Conservation (phyloP, 2,113 vertebrate species). For the Empidonax traillii region DNA sequence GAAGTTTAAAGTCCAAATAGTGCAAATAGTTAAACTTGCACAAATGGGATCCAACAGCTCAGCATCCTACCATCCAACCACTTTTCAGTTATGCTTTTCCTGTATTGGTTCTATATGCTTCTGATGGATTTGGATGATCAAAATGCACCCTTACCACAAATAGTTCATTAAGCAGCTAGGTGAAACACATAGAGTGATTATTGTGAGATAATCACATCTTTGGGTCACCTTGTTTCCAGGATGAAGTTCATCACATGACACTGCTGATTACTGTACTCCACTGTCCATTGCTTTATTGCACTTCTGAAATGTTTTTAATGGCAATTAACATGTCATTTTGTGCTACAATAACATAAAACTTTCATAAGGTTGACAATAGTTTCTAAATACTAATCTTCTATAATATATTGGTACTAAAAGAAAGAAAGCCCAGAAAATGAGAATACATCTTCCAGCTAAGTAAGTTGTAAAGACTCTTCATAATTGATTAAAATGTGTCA, state of each 20-base stretch:
- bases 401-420: not conserved
- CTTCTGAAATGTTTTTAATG: slow-evolving; percentile 5
- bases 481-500: not conserved
- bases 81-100: not conserved
- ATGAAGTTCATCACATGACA: not conserved
- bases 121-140: not conserved
- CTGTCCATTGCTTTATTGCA: slow-evolving; percentile 14
- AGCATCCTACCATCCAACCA: not conserved
- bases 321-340: not conserved
- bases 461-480: not conserved
- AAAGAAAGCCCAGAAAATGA: not conserved
- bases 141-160: slow-evolving; percentile 3
- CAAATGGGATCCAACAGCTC: not conserved
- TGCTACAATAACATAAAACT: slow-evolving; percentile 19
- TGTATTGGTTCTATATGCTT: not conserved
- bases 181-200: slow-evolving; percentile 18
- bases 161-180: slow-evolving; percentile 32
- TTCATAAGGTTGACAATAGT: not conserved
- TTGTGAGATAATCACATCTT: slow-evolving; percentile 27
- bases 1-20: not conserved
- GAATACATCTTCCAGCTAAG: not conserved
- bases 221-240: slow-evolving; percentile 22
- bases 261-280: not conserved
- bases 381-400: not conserved
- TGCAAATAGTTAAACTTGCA: not conserved